A percentile compares a stretch with the other conserved stretches of the same genome.
Conservation (phyloP, 2,797 vertebrate species). For the Aplochiton taeniatus region DNA sequence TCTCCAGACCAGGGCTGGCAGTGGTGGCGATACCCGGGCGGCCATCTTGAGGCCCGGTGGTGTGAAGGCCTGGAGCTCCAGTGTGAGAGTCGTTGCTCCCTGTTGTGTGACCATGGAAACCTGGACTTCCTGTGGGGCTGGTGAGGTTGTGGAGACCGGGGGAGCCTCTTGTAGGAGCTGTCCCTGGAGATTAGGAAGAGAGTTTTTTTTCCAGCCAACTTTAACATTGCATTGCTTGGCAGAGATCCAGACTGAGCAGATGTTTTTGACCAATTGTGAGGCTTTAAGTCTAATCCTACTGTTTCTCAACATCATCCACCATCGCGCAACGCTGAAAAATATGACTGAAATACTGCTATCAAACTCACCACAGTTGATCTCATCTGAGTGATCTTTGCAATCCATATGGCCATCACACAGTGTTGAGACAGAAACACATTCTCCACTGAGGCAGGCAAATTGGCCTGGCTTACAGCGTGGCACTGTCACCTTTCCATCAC, state of each 20-base stretch:
- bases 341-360: no score
- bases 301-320: background rate
- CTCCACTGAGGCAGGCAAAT: conserved; percentile 64
- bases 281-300: no score
- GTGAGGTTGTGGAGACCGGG: conserved; percentile 71
- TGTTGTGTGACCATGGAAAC: conserved; percentile 45
- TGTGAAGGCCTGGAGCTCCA: conserved; percentile 64
- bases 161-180: conserved; percentile 47
- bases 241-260: no score
- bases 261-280: no score
- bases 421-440: conserved; percentile 71
- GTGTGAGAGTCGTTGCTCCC: conserved; percentile 18
- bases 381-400: conserved; percentile 81
- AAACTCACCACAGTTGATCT: conserved; percentile 72
- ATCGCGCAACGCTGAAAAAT: background rate
- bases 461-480: conserved; percentile 63
- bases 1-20: conserved; percentile 22
- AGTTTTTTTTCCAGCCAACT: background rate
- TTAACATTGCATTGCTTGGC: no score
- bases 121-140: conserved; percentile 62
- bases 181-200: conserved; percentile 30
- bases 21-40: conserved; percentile 62
- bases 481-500: conserved; percentile 44
- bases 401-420: conserved; percentile 80
- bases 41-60: conserved; percentile 50